A percentile compares a stretch with the other conserved stretches of the same genome.
phyloP scores from a whole-genome alignment of 2,888 invertebrate genomes.

The Incurvaria masculella region DNA sequence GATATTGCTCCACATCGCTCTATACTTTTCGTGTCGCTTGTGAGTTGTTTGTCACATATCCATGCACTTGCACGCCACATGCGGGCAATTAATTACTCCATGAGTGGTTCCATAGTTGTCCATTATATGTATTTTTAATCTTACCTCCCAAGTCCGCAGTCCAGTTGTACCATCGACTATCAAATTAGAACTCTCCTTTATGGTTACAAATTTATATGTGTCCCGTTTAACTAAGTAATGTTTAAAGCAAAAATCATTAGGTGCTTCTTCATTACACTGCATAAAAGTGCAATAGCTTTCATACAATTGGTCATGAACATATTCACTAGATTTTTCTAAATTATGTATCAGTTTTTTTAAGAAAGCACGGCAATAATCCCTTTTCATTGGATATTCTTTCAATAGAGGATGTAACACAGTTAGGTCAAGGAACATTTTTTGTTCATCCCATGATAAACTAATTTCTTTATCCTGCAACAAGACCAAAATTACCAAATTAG shows the following conservation, averaged over 20 bases:
- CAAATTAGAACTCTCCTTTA: conserved; percentile 68
- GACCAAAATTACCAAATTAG: too few relatives aligned
- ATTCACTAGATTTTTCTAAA: conserved; percentile 51
- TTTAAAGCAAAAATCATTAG: conserved; percentile 51
- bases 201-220: conserved; percentile 41
- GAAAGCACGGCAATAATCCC: conserved; percentile 61
- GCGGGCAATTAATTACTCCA: too few relatives aligned
- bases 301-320: conserved; percentile 66
- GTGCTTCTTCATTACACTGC: conserved; percentile 23
- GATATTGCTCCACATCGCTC: too few relatives aligned
- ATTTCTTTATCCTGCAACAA: conserved; percentile 29
- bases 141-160: conserved; percentile 74
- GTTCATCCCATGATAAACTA: conserved; percentile 48
- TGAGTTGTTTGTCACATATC: too few relatives aligned
- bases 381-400: conserved; percentile 59
- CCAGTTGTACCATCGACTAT: conserved; percentile 79
- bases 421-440: conserved; percentile 53
- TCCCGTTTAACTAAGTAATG: conserved; percentile 57
- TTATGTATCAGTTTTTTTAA: conserved; percentile 60
- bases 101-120: too few relatives aligned
- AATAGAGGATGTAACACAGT: conserved; percentile 57
- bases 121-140: too few relatives aligned
- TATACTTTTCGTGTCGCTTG: too few relatives aligned
- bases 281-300: conserved; percentile 54
- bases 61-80: too few relatives aligned